Conservation (phyloP, 35 echinoderm and acorn worm genomes). For the Apostichopus californicus region DNA sequence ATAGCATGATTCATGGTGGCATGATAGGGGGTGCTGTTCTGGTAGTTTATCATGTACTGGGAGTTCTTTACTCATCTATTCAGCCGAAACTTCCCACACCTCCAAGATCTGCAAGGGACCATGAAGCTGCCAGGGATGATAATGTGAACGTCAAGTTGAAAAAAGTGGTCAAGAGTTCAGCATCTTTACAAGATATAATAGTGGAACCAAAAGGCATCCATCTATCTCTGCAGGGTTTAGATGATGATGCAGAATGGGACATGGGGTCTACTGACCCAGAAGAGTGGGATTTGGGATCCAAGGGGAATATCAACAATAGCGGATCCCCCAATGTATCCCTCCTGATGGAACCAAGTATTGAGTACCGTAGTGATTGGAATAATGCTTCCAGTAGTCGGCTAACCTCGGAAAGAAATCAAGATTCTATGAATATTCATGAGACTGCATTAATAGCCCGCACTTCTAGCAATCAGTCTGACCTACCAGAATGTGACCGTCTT, state of each 20-base stretch:
- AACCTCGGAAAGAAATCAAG: too few relatives aligned
- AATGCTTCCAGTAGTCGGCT: neutral
- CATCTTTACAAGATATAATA: neutral
- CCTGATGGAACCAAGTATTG: too few relatives aligned
- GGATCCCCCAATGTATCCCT: neutral
- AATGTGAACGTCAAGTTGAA: constrained; percentile 3
- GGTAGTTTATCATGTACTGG: neutral
- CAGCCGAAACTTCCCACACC: neutral
- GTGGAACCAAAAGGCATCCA: neutral
- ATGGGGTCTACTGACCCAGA: neutral
- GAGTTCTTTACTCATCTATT: neutral
- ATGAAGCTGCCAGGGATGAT: constrained; percentile 14
- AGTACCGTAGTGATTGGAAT: neutral
- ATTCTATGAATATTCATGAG: neutral
- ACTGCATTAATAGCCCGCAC: neutral
- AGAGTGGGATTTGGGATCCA: neutral
- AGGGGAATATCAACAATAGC: constrained; percentile 17
- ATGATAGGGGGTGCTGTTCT: constrained; percentile 24
- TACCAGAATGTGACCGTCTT: constrained; percentile 16
- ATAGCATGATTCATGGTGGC: constrained; percentile 30
- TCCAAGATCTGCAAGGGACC: neutral
- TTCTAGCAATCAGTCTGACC: neutral
- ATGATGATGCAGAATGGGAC: constrained; percentile 28
- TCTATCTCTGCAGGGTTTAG: neutral
- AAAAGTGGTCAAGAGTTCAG: constrained; percentile 2